Evolutionary conservation across 2,797 vertebrate genomes (phyloP).

Genomic region (Apogon talboti): DNA sequence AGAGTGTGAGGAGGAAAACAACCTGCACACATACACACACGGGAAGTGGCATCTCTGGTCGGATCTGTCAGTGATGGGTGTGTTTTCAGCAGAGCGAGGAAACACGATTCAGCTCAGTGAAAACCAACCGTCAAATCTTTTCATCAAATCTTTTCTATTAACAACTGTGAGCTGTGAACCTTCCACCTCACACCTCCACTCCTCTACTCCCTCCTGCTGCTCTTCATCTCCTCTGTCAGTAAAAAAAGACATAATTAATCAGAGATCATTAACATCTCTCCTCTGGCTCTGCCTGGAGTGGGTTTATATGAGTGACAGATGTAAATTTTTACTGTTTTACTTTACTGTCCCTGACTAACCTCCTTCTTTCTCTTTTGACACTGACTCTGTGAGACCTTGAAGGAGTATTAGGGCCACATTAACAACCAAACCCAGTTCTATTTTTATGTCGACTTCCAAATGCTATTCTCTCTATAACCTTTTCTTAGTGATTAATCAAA

Average conservation of each 20-base stretch:
- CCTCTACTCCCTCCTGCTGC: not conserved
- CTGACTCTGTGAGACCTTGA: no score
- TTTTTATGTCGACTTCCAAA: no score
- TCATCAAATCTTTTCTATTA: constrained; percentile 16
- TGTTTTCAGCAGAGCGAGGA: constrained; percentile 4
- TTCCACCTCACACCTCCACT: not conserved
- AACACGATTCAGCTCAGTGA: constrained; percentile 9
- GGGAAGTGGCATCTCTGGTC: not conserved
- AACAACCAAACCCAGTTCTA: no score
- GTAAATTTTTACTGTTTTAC: no score
- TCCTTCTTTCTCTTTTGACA: no score
- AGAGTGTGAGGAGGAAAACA: not conserved
- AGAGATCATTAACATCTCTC: constrained; percentile 57
- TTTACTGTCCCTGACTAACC: no score
- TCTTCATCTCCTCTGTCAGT: not conserved
- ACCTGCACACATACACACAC: not conserved
- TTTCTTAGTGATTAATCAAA: no score
- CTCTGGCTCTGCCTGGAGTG: constrained; percentile 30
- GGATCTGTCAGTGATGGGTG: constrained; percentile 9
- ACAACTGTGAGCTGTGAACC: constrained; percentile 2
- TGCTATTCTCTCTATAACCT: no score
- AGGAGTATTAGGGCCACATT: no score
- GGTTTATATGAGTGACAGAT: no score
- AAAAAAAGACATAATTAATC: constrained; percentile 47
- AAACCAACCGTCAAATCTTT: constrained; percentile 20